Conservation (phyloP, 2,113 vertebrate genomes). For the Chiloscyllium plagiosum region DNA sequence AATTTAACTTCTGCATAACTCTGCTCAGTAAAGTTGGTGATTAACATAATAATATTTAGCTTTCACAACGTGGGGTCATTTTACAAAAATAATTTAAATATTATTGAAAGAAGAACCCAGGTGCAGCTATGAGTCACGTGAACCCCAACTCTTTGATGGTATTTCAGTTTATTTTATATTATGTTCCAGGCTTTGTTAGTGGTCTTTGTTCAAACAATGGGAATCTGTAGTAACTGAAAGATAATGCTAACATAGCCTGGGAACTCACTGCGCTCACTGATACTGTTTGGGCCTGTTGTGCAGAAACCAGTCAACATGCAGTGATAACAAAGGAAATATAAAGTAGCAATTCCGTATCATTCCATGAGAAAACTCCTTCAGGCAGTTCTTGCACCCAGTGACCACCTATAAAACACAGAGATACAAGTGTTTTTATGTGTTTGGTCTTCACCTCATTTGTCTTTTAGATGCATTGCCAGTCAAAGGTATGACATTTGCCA, state of each 20-base stretch:
- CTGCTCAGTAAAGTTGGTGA: not conserved
- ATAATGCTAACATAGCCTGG: conserved; percentile 11
- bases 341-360: not conserved
- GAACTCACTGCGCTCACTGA: not conserved
- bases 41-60: not conserved
- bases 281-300: not conserved
- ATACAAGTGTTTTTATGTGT: not conserved
- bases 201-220: conserved; percentile 23
- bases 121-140: not conserved
- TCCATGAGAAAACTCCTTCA: not conserved
- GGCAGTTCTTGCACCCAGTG: not conserved
- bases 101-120: too few relatives aligned
- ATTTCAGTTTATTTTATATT: not conserved
- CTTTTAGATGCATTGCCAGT: not conserved
- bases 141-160: not conserved
- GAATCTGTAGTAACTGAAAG: conserved; percentile 1
- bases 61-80: not conserved
- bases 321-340: not conserved
- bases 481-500: not conserved
- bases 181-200: not conserved
- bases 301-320: not conserved
- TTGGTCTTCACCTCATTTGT: not conserved
- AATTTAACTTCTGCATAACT: not conserved
- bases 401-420: not conserved
- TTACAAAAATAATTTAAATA: not conserved